A percentile compares a stretch with the other conserved stretches of the same genome.
Evolutionary conservation across 2,888 invertebrate genomes (phyloP).

Genomic region (Pseudolycoriella hygida): DNA sequence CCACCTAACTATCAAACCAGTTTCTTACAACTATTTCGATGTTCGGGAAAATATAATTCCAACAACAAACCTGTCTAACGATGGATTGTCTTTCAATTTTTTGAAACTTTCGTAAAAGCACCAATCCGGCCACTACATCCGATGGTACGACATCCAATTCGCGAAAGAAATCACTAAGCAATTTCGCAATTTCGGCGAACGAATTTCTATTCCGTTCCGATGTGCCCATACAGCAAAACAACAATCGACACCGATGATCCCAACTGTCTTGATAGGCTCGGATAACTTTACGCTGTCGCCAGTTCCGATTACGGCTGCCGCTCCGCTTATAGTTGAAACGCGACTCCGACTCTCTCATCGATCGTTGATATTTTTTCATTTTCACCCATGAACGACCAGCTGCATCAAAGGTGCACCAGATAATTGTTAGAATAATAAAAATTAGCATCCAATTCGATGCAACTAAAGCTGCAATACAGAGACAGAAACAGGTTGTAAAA

Average conservation of each 20-base stretch:
- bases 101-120: conserved; percentile 61
- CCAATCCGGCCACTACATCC: conserved; percentile 70
- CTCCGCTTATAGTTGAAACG: conserved; percentile 58
- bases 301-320: conserved; percentile 59
- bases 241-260: conserved; percentile 62
- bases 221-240: conserved; percentile 68
- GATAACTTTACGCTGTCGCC: conserved; percentile 74
- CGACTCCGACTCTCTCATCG: conserved; percentile 59
- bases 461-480: conserved; percentile 39
- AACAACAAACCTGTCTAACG: conserved; percentile 43
- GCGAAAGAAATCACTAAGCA: conserved; percentile 72
- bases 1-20: too few species aligned
- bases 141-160: conserved; percentile 78
- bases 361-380: conserved; percentile 73
- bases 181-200: conserved; percentile 65
- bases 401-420: conserved; percentile 75
- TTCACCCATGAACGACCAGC: conserved; percentile 83
- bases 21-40: too few species aligned
- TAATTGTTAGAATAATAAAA: conserved; percentile 51
- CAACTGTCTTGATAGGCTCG: conserved; percentile 76
- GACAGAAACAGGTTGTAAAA: background rate
- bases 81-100: conserved; percentile 58
- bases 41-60: too few species aligned
- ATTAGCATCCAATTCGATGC: conserved; percentile 62
- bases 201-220: conserved; percentile 63